These are phyloP conservation scores for Hirtodrosophila duncani DNA, from an alignment of 2,888 invertebrate species.

Conservation along the genomic window DNA sequence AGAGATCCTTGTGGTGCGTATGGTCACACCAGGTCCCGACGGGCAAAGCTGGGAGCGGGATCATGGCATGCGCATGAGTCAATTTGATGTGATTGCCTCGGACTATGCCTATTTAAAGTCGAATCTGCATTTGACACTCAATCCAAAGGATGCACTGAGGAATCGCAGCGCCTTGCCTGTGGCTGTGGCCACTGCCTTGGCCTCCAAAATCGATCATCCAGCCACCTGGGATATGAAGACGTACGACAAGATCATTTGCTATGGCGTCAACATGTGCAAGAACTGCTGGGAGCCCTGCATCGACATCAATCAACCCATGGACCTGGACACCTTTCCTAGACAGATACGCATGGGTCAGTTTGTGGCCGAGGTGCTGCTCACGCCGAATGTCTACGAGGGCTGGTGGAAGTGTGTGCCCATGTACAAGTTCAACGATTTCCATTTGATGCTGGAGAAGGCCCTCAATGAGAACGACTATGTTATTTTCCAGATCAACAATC, in stretches of 20 bases:
- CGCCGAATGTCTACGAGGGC: conserved; percentile 51
- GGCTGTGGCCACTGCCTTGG: conserved; percentile 64
- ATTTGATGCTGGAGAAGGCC: conserved; percentile 50
- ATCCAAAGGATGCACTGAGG: conserved; percentile 61
- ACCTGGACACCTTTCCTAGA: conserved; percentile 68
- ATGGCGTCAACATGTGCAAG: conserved; percentile 72
- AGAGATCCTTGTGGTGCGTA: conserved; percentile 62
- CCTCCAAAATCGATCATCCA: conserved; percentile 75
- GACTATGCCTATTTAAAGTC: conserved; percentile 72
- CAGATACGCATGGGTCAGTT: conserved; percentile 73
- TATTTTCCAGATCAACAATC: conserved; percentile 73
- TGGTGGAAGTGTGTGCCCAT: conserved; percentile 75
- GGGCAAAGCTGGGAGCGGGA: conserved; percentile 57
- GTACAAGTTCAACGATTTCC: conserved; percentile 63
- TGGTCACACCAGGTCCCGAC: conserved; percentile 60
- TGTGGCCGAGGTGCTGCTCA: conserved; percentile 52
- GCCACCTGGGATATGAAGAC: conserved; percentile 73
- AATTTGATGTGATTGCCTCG: conserved; percentile 68
- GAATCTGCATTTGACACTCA: conserved; percentile 66
- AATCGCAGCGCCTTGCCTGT: conserved; percentile 74
- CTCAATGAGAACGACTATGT: conserved; percentile 58
- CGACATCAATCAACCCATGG: conserved; percentile 47
- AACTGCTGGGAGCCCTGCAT: conserved; percentile 68
- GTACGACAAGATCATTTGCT: conserved; percentile 71
- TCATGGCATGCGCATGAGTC: conserved; percentile 57